Conservation (phyloP, 2,797 vertebrate species). For the Schizopygopsis pylzovi region DNA sequence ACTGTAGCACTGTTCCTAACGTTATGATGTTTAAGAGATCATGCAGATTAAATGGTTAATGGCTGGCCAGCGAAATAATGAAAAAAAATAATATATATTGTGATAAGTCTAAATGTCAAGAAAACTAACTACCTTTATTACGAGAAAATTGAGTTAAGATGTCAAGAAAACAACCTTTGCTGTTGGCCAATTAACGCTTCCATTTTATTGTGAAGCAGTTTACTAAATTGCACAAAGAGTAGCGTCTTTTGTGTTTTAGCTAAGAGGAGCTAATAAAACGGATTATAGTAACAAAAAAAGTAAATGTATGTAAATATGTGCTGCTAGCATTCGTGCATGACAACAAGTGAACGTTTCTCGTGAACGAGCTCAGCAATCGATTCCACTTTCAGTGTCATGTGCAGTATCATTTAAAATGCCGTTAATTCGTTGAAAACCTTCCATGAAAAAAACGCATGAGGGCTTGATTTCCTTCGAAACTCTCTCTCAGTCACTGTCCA, state of each 20-base stretch:
- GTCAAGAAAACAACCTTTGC: background rate
- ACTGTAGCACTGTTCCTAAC: slow-evolving; percentile 11
- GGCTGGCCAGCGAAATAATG: too few relatives aligned
- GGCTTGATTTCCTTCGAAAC: slow-evolving; percentile 57
- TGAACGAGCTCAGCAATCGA: background rate
- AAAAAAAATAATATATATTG: too few relatives aligned
- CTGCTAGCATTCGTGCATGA: background rate
- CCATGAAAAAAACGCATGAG: slow-evolving; percentile 9
- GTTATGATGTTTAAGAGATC: background rate
- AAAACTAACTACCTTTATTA: too few relatives aligned
- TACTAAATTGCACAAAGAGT: background rate
- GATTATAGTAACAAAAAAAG: background rate
- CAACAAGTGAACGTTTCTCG: background rate
- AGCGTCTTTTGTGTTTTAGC: background rate
- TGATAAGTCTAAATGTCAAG: too few relatives aligned
- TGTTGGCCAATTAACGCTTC: background rate
- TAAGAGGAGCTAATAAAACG: background rate
- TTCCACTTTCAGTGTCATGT: background rate
- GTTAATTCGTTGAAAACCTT: slow-evolving; percentile 45
- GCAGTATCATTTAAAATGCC: background rate
- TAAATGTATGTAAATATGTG: background rate
- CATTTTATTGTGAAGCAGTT: background rate
- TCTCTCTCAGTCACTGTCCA: slow-evolving; percentile 73
- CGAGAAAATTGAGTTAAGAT: too few relatives aligned
- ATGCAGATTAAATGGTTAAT: background rate